These are phyloP conservation scores for Laupala kohalensis DNA, from an alignment of 1,140 invertebrate species.

Conservation along the genomic window DNA sequence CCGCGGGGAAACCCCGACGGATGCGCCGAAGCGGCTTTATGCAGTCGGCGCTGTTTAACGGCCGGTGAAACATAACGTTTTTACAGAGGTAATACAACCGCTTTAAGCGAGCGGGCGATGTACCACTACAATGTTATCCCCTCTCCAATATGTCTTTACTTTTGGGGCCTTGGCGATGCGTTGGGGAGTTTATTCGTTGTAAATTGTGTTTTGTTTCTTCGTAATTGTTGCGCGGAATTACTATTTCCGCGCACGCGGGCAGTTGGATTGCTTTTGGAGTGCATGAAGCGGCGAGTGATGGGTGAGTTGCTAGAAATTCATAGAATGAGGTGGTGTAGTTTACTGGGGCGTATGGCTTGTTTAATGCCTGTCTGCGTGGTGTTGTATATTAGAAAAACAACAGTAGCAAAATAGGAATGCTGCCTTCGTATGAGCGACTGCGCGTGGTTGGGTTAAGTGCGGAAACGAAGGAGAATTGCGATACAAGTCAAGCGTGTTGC, in stretches of 20 bases:
- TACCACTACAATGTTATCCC: neutral
- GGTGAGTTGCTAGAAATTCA: neutral
- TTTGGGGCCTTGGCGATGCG: neutral
- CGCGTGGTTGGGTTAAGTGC: too few relatives aligned
- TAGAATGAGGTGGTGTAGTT: neutral
- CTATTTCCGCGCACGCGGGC: neutral
- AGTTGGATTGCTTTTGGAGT: neutral
- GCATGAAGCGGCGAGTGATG: neutral
- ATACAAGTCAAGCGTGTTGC: too few relatives aligned
- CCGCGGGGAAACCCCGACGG: too few relatives aligned
- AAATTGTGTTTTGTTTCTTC: neutral
- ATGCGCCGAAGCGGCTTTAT: neutral
- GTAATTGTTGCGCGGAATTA: neutral
- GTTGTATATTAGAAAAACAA: neutral
- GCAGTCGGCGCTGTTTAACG: neutral
- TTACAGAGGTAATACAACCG: neutral
- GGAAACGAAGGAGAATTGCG: too few relatives aligned
- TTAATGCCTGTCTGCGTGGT: neutral
- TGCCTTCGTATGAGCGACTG: too few relatives aligned
- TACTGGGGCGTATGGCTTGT: neutral
- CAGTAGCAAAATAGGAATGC: neutral
- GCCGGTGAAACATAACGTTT: neutral
- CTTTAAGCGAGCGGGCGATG: neutral
- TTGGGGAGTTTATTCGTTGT: neutral
- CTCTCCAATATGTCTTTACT: neutral